Conservation (phyloP, 2,797 vertebrate genomes). For the Artibeus jamaicensis region DNA sequence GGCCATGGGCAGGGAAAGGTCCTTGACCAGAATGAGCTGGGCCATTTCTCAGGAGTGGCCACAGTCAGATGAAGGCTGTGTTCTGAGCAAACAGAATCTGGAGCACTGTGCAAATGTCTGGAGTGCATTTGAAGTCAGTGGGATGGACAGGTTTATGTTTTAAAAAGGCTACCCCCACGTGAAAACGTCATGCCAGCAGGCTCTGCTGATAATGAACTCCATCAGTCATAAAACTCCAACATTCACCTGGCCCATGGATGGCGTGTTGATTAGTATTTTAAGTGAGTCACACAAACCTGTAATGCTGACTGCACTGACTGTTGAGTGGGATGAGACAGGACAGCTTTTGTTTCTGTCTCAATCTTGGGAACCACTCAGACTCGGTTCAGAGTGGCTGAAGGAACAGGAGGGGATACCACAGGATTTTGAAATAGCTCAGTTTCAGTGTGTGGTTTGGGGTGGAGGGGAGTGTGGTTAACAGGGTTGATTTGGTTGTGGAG, state of each 20-base stretch:
- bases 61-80: accelerated
- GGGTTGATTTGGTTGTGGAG: neutral
- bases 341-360: accelerated
- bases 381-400: no score
- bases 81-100: no score
- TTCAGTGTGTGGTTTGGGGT: neutral
- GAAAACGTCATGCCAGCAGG: no score
- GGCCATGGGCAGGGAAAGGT: no score
- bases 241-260: no score
- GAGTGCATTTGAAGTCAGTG: neutral
- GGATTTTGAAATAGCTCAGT: neutral
- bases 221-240: no score
- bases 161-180: no score
- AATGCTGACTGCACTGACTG: no score
- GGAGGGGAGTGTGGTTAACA: neutral
- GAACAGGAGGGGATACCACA: accelerated
- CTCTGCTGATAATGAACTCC: no score
- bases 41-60: neutral
- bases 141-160: no score
- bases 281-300: neutral
- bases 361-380: no score
- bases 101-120: accelerated
- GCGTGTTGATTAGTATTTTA: accelerated
- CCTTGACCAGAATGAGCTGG: neutral
- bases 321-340: neutral